Percentiles rank a stretch among this genome's conserved stretches.
Evolutionary conservation across 2,113 vertebrate species (phyloP).

Genomic region (Seriola rivoliana): DNA sequence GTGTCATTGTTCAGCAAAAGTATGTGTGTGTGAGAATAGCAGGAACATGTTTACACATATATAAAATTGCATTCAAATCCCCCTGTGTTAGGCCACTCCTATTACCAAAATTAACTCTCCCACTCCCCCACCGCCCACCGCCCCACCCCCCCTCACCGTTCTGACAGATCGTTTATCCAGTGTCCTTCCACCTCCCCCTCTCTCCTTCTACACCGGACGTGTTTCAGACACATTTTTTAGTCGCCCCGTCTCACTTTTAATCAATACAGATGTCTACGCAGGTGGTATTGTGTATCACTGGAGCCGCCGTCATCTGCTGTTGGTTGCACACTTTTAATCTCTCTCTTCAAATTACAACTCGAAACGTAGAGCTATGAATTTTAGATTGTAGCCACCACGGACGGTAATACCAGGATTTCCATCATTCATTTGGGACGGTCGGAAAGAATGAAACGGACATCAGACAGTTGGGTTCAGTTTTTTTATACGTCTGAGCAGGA

Average conservation of each 20-base stretch:
- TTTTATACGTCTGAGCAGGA: neutral
- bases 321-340: neutral
- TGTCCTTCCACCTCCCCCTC: too few species aligned
- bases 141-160: neutral
- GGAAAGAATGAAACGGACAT: neutral
- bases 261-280: conserved; percentile 1
- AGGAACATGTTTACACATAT: neutral
- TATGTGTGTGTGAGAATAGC: neutral
- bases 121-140: neutral
- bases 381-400: neutral
- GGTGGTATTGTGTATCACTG: neutral
- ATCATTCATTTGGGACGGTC: neutral
- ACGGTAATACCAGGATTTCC: neutral
- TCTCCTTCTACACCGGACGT: neutral
- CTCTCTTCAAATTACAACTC: neutral
- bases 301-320: neutral
- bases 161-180: neutral
- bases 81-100: too few species aligned
- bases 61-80: neutral
- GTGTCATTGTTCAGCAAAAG: neutral
- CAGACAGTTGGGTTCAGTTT: neutral
- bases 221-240: neutral
- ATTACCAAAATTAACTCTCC: neutral
- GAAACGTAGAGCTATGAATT: neutral
- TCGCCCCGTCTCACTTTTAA: neutral